These are phyloP conservation scores for Corythaeola cristata DNA, from an alignment of 2,113 vertebrate genomes.

Conservation along the genomic window DNA sequence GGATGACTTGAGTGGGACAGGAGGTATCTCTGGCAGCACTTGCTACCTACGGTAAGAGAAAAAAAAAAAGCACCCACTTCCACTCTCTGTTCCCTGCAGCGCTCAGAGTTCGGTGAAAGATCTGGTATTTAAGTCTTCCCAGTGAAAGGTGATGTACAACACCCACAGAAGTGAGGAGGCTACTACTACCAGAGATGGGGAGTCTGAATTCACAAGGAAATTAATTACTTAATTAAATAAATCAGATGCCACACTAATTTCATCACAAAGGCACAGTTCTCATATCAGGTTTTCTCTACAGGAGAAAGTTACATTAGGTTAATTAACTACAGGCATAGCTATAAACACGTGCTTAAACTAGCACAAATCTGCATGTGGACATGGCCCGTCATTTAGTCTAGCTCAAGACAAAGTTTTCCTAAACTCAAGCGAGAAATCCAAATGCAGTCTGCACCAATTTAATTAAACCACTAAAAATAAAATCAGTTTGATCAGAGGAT, in stretches of 20 bases:
- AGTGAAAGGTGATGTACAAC: background rate
- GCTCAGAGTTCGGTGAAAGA: background rate
- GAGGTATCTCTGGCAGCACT: background rate
- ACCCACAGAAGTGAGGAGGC: background rate
- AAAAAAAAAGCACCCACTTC: background rate
- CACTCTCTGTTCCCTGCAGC: background rate
- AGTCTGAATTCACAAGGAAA: background rate
- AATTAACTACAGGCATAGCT: background rate
- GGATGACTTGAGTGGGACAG: background rate
- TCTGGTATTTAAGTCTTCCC: background rate
- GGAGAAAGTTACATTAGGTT: background rate
- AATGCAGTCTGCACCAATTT: background rate
- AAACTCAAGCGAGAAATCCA: background rate
- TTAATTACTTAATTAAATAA: background rate
- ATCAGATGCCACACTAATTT: background rate
- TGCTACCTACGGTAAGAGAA: background rate
- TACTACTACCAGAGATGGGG: background rate
- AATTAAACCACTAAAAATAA: slow-evolving; percentile 27
- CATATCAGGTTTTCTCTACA: background rate
- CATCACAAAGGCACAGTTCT: background rate
- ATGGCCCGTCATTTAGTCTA: background rate
- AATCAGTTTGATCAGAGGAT: background rate
- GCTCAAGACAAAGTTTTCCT: background rate
- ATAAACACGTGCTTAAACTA: background rate
- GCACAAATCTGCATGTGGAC: background rate